A percentile compares a stretch with the other conserved stretches of the same genome.
Evolutionary conservation across 2,113 vertebrate species (phyloP).

Genomic region (Gambusia affinis): DNA sequence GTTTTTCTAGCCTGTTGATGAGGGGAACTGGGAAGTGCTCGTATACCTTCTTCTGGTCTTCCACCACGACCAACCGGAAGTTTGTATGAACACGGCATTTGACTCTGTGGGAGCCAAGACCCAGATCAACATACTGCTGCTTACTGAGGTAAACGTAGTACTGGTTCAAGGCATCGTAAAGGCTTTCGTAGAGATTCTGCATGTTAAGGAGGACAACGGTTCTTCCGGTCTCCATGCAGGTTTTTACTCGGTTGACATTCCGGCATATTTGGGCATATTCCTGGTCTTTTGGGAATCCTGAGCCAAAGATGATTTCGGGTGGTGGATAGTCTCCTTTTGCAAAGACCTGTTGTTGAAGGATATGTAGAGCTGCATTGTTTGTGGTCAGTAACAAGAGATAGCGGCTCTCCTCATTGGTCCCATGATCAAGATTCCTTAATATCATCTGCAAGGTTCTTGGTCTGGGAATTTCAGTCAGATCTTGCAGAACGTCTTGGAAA

Average conservation of each 20-base stretch:
- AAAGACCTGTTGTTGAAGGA: conserved; percentile 77
- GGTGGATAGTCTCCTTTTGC: conserved; percentile 53
- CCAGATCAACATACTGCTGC: conserved; percentile 83
- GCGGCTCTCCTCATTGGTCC: conserved; percentile 62
- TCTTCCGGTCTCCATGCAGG: conserved; percentile 84
- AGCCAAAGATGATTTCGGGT: conserved; percentile 84
- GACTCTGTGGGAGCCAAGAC: conserved; percentile 83
- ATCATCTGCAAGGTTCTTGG: conserved; percentile 78
- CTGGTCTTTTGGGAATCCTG: conserved; percentile 85
- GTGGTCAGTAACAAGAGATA: conserved; percentile 84
- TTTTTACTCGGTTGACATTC: conserved; percentile 82
- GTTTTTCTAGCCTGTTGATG: conserved; percentile 84
- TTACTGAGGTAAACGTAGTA: conserved; percentile 81
- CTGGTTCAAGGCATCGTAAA: conserved; percentile 84
- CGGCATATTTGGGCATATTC: conserved; percentile 82
- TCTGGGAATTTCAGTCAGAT: conserved; percentile 49
- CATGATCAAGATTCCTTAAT: conserved; percentile 72
- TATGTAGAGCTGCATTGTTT: conserved; percentile 81
- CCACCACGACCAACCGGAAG: conserved; percentile 82
- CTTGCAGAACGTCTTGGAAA: conserved; percentile 66
- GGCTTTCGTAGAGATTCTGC: conserved; percentile 84
- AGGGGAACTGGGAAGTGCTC: conserved; percentile 81
- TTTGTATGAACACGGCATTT: conserved; percentile 80
- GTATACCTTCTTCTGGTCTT: conserved; percentile 83
- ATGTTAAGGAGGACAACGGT: conserved; percentile 83